Evolutionary conservation across 2,113 vertebrate species (phyloP), one percentile per base, ranked within the genome.

Genomic region (Hippocampus barbouri): DNA sequence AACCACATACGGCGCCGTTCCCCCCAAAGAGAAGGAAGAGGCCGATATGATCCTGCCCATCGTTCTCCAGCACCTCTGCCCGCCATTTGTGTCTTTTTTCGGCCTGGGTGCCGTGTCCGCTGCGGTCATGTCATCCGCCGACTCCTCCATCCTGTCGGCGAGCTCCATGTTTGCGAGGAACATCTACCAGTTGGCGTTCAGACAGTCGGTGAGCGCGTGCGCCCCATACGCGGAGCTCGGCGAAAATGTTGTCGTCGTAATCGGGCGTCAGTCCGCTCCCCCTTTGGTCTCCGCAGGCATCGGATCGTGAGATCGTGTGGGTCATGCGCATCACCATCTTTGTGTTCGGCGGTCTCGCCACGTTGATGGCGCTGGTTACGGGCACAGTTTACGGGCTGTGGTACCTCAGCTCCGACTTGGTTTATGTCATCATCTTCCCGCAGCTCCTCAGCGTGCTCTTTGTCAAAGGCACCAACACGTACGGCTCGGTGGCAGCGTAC

Each of bases 121-220:
- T 64, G 97, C 97, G 0, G 97, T 99, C 73, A 99, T 99, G 97
- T 99, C 97, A 0, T 99, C 97, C 9, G 96, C 96, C 41, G 97
- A 99, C 86, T 99, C 97, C 30, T 99, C 97, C 64, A 99, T 99
- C 85, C 91, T 99, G 70, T 99, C 97, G 56, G 97, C 97, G 41
- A 98, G 97, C 87, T 99, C 97, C 34, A 99, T 99, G 97, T 99
- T 99, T 88, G 97, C 95, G 6, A 93, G 97, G 76, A 99, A 99
- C 76, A 99, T 99, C 89, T 99, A 99, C 81, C 93, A 99, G 79
- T 92, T 97, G 54, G 95, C 97, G 62, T 98, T 99, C 76, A 94
- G 97, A 68, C 97, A 99, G 90, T 95, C 96, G 56, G 97, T 99
- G 83, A 95, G 90, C 71, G 40, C 56, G 18, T 18, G 25, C 61